Base-by-base conservation (phyloP, 2,888 invertebrate genomes). In the Dione vanillae region DNA sequence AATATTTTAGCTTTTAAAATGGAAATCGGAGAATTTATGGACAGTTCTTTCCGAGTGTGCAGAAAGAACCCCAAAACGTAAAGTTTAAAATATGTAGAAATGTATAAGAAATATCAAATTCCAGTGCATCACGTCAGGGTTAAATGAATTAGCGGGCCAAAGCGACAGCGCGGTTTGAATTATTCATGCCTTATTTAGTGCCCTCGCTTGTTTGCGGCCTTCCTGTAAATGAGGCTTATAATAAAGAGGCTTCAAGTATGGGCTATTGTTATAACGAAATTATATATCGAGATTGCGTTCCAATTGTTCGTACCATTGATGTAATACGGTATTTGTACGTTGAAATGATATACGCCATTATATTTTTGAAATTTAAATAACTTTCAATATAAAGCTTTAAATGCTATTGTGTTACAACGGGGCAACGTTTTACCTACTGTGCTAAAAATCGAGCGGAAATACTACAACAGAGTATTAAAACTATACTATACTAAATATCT, bases 151-250 rank as follows among this genome's bases (percentile, higher is more conserved):
- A 67, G 45, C 56, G 58, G 37, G 11, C 35, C 58, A 20, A 45
- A 67, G 58, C 58, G 67, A 67, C 56, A 67, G 51, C 58, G 47
- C 67, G 47, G 58, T 47, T 20, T 67, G 56, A 67, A 67, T 67
- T 58, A 67, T 67, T 58, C 56, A 58, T 67, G 47, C 58, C 58
- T 35, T 58, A 14, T 58, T 67, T 58, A 64, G 64, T 14, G 20
- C 49, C 37, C 64, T 20, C 64, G 37, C 64, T 64, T 64, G 51
- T 64, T 64, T 40, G 49, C 51, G 49, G 40, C 51, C 51, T 64
- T 64, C 51, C 64, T 64, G 64, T 51, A 64, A 51, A 64, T 64
- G 64, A 40, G 64, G 64, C 40, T 40, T 64, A 51, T 64, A 40
- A 64, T 64, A 64, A 64, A 64, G 64, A 64, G 20, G 40, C 49